Evolutionary conservation across 2,113 vertebrate genomes (phyloP).

Genomic region (Chloebia gouldiae): DNA sequence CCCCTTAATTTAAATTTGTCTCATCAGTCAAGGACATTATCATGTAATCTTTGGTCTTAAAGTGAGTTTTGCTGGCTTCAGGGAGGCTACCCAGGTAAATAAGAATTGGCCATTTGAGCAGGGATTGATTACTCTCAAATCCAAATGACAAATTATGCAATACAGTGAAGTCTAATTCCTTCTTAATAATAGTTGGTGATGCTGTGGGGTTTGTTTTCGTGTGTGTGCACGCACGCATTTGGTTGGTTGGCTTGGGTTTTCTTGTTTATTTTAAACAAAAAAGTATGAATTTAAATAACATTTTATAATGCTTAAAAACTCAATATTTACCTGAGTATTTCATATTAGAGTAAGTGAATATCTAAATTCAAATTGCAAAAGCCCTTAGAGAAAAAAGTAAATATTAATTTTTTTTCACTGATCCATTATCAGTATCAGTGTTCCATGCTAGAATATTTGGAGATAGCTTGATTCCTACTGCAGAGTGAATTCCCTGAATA

Average conservation of each 20-base stretch:
- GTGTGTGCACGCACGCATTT: fast-evolving
- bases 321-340: neutral
- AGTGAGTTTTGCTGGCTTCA: constrained; percentile 34
- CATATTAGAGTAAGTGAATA: neutral
- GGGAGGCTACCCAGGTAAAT: neutral
- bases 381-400: neutral
- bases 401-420: constrained; percentile 37
- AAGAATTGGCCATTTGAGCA: constrained; percentile 19
- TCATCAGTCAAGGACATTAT: constrained; percentile 4
- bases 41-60: neutral
- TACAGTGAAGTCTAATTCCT: neutral
- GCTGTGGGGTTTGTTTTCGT: neutral
- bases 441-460: constrained; percentile 45
- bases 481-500: constrained; percentile 12
- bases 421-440: neutral
- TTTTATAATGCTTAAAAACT: neutral
- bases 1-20: constrained; percentile 18
- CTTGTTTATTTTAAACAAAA: neutral
- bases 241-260: neutral
- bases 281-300: neutral
- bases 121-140: constrained; percentile 17
- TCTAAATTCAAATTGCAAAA: neutral
- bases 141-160: neutral
- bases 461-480: constrained; percentile 18
- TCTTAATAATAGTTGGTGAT: neutral